phyloP scores from a whole-genome alignment of 1,140 invertebrate species.

The Parapsyche elsis region DNA sequence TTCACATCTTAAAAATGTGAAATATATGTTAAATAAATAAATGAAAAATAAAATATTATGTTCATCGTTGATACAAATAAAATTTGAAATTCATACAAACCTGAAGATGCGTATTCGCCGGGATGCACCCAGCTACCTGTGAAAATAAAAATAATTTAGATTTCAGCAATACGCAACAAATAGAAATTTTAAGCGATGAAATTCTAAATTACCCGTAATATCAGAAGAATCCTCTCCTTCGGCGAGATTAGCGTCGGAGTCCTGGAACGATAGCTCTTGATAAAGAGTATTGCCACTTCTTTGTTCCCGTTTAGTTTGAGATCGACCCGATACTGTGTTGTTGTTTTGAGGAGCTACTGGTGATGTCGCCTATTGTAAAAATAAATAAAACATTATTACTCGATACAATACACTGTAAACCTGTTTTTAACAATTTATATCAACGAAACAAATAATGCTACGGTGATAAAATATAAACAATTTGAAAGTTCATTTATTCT shows the following conservation, averaged over 20 bases:
- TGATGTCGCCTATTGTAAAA: constrained; percentile 66
- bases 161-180: constrained; percentile 14
- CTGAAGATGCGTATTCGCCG: constrained; percentile 97
- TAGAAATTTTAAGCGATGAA: not conserved
- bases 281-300: constrained; percentile 91
- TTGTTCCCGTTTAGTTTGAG: constrained; percentile 88
- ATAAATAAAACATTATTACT: too few relatives aligned
- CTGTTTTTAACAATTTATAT: too few relatives aligned
- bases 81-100: constrained; percentile 68
- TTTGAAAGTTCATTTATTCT: too few relatives aligned
- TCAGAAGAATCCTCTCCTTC: constrained; percentile 88
- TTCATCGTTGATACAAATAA: too few relatives aligned
- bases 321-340: constrained; percentile 69
- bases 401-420: too few relatives aligned
- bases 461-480: too few relatives aligned
- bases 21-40: too few relatives aligned
- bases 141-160: constrained; percentile 49
- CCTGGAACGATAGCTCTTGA: constrained; percentile 91
- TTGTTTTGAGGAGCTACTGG: constrained; percentile 70
- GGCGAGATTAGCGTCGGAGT: constrained; percentile 78
- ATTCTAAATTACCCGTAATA: constrained; percentile 78
- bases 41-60: too few relatives aligned
- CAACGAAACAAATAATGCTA: too few relatives aligned
- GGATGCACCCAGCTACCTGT: constrained; percentile 97
- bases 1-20: too few relatives aligned